Conservation (phyloP, 2,888 invertebrate genomes). For the Orthonychiurus folsomi region DNA sequence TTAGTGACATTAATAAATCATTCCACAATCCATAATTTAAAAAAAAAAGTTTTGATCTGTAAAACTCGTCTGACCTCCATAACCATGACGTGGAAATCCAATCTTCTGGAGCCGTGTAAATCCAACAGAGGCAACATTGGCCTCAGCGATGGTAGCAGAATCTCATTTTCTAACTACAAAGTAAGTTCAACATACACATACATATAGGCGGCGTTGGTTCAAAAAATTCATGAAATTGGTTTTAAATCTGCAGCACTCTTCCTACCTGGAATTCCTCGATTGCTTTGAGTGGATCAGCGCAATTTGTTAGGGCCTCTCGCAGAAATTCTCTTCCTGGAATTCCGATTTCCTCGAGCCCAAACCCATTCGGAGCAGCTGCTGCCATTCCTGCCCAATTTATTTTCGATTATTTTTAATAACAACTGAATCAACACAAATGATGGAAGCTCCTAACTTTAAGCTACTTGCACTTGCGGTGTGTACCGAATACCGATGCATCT, state of each 20-base stretch:
- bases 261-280: conserved; percentile 90
- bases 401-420: too few species aligned
- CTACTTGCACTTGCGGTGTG: too few species aligned
- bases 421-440: too few species aligned
- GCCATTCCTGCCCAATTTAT: conserved; percentile 9
- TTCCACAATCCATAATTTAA: too few species aligned
- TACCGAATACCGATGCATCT: too few species aligned
- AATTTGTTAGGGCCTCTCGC: conserved; percentile 85
- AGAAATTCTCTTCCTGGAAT: conserved; percentile 78
- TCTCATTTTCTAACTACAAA: conserved; percentile 72
- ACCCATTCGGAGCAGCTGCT: conserved; percentile 42
- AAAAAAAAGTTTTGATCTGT: too few species aligned
- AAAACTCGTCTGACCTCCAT: conserved; percentile 65
- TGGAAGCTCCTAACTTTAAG: too few species aligned
- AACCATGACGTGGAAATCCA: conserved; percentile 91
- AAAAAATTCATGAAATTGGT: too few species aligned
- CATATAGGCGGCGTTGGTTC: conserved; percentile 57
- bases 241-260: too few species aligned
- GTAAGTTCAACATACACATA: conserved; percentile 73
- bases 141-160: conserved; percentile 78
- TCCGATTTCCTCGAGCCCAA: conserved; percentile 72
- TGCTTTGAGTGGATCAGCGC: conserved; percentile 93
- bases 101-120: conserved; percentile 79
- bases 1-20: too few species aligned
- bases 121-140: conserved; percentile 93